A percentile compares a stretch with the other conserved stretches of the same genome.
phyloP scores from a whole-genome alignment of 2,888 invertebrate genomes.

The Agonopterix subpropinquella region DNA sequence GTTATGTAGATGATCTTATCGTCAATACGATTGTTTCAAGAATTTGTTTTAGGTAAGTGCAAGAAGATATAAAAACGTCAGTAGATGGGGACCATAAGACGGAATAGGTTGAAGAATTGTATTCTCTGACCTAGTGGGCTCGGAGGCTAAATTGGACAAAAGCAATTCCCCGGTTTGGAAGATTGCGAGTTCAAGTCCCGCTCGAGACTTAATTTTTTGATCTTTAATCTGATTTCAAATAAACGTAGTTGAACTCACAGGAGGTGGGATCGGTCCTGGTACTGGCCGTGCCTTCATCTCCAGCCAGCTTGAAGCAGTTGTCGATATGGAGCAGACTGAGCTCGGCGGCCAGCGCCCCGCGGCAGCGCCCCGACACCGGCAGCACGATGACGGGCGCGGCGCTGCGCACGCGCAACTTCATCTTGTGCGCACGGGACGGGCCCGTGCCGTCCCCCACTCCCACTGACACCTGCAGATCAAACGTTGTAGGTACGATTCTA shows the following conservation, averaged over 20 bases:
- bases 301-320: conserved; percentile 83
- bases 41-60: too few species aligned
- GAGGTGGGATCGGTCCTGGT: conserved; percentile 43
- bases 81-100: too few species aligned
- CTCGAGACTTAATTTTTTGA: too few species aligned
- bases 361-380: conserved; percentile 88
- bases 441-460: conserved; percentile 24
- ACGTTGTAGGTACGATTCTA: background rate
- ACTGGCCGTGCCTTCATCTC: conserved; percentile 71
- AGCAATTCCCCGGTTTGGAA: too few species aligned
- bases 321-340: conserved; percentile 85
- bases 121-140: too few species aligned
- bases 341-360: conserved; percentile 86
- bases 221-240: too few species aligned
- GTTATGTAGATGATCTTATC: too few species aligned
- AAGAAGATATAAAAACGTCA: too few species aligned
- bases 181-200: too few species aligned
- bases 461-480: conserved; percentile 19
- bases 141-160: too few species aligned
- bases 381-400: conserved; percentile 88
- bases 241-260: conserved; percentile 25
- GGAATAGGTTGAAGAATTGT: too few species aligned
- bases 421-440: conserved; percentile 77
- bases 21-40: too few species aligned
- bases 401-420: conserved; percentile 69